Conservation (phyloP, 2,797 vertebrate species). For the Labroides dimidiatus region DNA sequence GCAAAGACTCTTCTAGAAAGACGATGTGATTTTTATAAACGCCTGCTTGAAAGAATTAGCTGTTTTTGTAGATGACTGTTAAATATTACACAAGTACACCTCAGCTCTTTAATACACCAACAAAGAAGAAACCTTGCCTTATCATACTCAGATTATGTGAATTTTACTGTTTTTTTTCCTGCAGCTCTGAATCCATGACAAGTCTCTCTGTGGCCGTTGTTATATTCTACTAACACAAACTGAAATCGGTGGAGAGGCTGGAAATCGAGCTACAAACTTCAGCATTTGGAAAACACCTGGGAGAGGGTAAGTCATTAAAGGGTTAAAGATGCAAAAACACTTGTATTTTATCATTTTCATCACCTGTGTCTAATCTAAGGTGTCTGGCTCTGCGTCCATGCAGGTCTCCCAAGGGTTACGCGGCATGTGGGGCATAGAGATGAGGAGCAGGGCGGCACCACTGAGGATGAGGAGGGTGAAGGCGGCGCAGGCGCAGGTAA, state of each 20-base stretch:
- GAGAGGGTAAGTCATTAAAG: conserved; percentile 22
- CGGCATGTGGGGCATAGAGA: conserved; percentile 96
- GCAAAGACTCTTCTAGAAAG: background rate
- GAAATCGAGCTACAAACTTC: background rate
- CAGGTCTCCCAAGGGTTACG: conserved; percentile 98
- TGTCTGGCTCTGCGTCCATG: conserved; percentile 95
- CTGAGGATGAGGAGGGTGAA: conserved; percentile 94
- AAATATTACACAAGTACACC: background rate
- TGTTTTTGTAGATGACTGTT: no score
- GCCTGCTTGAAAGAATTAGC: background rate
- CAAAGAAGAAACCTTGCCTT: background rate
- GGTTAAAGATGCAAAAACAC: conserved; percentile 16
- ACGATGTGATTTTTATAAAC: background rate
- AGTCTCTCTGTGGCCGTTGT: background rate
- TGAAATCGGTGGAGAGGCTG: conserved; percentile 6
- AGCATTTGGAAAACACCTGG: conserved; percentile 5
- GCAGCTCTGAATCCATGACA: background rate
- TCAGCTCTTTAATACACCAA: background rate
- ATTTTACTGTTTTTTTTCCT: background rate
- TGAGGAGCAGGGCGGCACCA: conserved; percentile 89
- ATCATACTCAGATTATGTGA: background rate
- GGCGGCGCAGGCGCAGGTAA: conserved; percentile 92
- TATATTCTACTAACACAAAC: conserved; percentile 5
- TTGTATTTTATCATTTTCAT: background rate
- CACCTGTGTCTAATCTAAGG: conserved; percentile 74